Evolutionary conservation across 2,113 vertebrate species (phyloP), one percentile per base, ranked within the genome.

Genomic region (Phasianus colchicus): DNA sequence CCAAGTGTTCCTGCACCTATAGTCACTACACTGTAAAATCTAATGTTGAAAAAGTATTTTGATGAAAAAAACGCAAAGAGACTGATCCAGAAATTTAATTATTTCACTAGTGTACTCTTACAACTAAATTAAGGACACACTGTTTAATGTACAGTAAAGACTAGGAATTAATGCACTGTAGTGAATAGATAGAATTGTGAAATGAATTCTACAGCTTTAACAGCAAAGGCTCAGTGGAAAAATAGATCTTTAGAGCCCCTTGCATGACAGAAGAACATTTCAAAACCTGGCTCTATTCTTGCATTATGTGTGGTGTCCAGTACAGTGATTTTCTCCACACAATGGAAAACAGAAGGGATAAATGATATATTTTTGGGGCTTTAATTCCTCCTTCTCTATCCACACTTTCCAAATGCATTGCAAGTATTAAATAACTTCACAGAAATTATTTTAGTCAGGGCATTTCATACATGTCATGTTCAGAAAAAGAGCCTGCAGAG

Each of bases 21-120:
- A 90, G 67, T 73, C 63, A 87, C 60, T 88, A 77, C 14, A 89
- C 86, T 90, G 83, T 90, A 94, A 94, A 96, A 91, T 67, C 69
- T 91, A 88, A 2, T 16, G 61, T 15, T 64, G 65, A 72, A 18
- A 58, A 69, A 93, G 63, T 27, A 38, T 55, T 48, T 42, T 63
- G 65, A 95, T 74, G 76, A 85, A 90, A 96, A 48, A 24, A 13
- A 86, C 43, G 63, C 75, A 83, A 77, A 82, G 83, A 81, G 19
- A 36, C 29, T 54, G n/a, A 43, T 90, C 61, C 48, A 89, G 75
- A 84, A 84, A 90, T 70, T 70, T 70, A 95, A 83, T 78, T 54
- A 88, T 88, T 96, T 87, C 83, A 40, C 72, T 38, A 52, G 54
- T 45, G 22, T 67, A 38, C 48, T 88, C 93, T 82, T 94, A 40